Percentiles rank a stretch among this genome's conserved stretches.
phyloP scores from a whole-genome alignment of 2,113 vertebrate genomes.

The Actenoides lindsayi region DNA sequence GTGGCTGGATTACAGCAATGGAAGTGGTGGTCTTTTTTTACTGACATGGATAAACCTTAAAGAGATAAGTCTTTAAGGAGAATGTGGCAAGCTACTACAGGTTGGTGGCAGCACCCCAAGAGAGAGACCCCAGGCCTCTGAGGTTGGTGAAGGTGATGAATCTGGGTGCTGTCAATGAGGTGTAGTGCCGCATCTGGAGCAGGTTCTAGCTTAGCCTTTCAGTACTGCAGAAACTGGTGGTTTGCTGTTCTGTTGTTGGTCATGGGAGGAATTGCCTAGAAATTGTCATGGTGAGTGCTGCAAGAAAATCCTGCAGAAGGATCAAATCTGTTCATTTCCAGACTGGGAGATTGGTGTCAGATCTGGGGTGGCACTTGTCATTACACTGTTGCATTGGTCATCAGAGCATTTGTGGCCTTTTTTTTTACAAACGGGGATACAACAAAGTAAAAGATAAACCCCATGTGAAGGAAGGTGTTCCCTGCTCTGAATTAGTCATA shows the following conservation, averaged over 20 bases:
- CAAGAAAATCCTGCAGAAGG: neutral
- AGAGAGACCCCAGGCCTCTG: neutral
- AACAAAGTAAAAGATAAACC: neutral
- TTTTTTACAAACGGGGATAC: neutral
- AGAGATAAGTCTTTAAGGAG: neutral
- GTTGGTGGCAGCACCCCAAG: neutral
- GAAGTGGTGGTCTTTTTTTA: neutral
- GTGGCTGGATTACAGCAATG: neutral
- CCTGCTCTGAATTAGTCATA: neutral
- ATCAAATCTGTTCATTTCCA: neutral
- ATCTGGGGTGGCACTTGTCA: neutral
- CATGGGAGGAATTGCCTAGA: neutral
- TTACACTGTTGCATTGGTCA: neutral
- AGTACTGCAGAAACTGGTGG: neutral
- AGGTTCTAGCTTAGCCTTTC: neutral
- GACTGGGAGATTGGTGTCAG: neutral
- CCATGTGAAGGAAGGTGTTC: accelerated
- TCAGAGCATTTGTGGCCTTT: neutral
- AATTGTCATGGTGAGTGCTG: accelerated
- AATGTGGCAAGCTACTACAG: neutral
- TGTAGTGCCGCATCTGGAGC: neutral
- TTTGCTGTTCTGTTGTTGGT: neutral
- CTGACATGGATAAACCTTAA: neutral
- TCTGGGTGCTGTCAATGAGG: neutral
- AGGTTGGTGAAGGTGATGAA: neutral